phyloP scores from a whole-genome alignment of 2,888 invertebrate species.

The Rhimphoctona megacephalus region DNA sequence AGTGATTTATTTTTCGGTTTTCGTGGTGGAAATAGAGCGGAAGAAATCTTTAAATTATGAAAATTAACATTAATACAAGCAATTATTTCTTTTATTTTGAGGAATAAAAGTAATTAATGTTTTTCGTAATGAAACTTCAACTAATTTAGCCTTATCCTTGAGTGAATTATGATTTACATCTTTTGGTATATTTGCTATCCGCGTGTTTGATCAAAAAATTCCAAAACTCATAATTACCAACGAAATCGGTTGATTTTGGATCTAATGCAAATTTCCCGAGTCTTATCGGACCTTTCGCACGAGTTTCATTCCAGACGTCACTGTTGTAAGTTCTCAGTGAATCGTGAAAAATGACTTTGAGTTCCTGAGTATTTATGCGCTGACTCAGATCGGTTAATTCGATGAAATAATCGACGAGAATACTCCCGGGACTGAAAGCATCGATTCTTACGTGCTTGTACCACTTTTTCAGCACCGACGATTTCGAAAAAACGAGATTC shows the following conservation, averaged over 20 bases:
- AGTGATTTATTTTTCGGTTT: too few species aligned
- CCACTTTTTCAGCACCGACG: conserved; percentile 91
- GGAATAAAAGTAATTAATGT: not conserved
- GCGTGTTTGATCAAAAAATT: not conserved
- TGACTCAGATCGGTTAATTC: conserved; percentile 91
- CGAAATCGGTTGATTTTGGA: conserved; percentile 94
- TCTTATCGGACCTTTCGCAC: conserved; percentile 88
- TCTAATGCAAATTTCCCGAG: conserved; percentile 94
- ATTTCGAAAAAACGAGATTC: conserved; percentile 92
- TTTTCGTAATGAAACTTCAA: not conserved
- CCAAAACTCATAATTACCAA: conserved; percentile 87
- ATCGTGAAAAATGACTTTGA: conserved; percentile 88
- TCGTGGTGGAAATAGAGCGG: too few species aligned
- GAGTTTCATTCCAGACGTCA: conserved; percentile 85
- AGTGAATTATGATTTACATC: not conserved
- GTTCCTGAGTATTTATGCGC: conserved; percentile 85
- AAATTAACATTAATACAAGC: too few species aligned
- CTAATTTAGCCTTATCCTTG: not conserved
- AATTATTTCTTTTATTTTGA: too few species aligned
- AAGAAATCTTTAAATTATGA: too few species aligned
- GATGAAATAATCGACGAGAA: conserved; percentile 95
- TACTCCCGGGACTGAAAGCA: conserved; percentile 92
- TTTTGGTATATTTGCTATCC: not conserved
- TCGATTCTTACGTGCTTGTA: conserved; percentile 95
- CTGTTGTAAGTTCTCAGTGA: conserved; percentile 87